phyloP scores from a whole-genome alignment of 2,113 vertebrate genomes.

The Glaucomys volans region DNA sequence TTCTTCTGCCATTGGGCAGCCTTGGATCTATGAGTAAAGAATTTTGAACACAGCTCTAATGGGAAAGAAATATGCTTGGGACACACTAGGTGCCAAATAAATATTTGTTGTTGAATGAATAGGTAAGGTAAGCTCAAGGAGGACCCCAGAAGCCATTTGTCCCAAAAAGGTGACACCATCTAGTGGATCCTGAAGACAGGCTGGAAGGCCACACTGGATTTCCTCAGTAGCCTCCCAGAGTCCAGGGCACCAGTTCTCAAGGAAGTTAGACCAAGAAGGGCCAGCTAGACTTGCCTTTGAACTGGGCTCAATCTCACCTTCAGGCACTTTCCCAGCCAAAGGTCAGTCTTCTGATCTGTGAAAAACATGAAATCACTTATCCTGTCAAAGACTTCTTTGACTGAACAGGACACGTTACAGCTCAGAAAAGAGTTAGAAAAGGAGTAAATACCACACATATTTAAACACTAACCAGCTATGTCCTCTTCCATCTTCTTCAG shows the following conservation, averaged over 20 bases:
- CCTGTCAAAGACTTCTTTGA: slow-evolving; percentile 44
- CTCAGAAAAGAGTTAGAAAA: slow-evolving; percentile 55
- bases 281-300: slow-evolving; percentile 61
- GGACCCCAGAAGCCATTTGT: not conserved
- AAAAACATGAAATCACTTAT: not conserved
- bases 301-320: slow-evolving; percentile 64
- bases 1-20: not conserved
- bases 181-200: not conserved
- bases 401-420: slow-evolving; percentile 31
- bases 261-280: not conserved
- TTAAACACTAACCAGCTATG: not conserved
- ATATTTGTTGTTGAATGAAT: not conserved
- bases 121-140: not conserved
- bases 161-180: not conserved
- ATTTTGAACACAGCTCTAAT: not conserved
- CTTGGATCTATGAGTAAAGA: not conserved
- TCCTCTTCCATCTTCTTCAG: not conserved
- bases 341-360: slow-evolving; percentile 45
- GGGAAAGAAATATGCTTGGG: not conserved
- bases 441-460: not conserved
- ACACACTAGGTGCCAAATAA: not conserved
- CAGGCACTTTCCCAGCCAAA: slow-evolving; percentile 55
- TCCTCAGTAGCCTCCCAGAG: not conserved
- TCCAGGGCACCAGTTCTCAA: not conserved
- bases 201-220: not conserved